Evolutionary conservation across 2,113 vertebrate genomes (phyloP), one percentile per base, ranked within the genome.

Genomic region (Chitala chitala): DNA sequence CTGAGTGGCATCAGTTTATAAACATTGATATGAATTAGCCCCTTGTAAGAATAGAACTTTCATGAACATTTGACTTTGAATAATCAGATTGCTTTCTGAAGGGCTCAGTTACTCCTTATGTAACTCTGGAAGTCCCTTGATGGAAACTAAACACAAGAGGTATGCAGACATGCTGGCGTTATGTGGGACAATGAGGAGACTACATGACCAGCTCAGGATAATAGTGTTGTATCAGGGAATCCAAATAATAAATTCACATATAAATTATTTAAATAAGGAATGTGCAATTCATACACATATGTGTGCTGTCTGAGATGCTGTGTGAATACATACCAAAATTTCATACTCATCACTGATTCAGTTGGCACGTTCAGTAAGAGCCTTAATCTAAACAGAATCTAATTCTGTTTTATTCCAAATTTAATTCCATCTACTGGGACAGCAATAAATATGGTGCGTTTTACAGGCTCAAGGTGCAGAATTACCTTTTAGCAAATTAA

Each of bases 31-130:
- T 53, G 71, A 78, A 73, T 71, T 69, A 72, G 42, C 0, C 58
- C 78, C 61, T n/a, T 31, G 81, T 85, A n/a, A n/a, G 87, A 84
- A 87, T 88, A 85, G 81, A 81, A 83, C 81, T 81, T 84, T 84
- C 75, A 78, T 80, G 72, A 87, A 89, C 84, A 83, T 84, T 85
- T 89, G 85, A 83, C 83, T 84, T 77, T 77, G 80, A 82, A 84
- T 84, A 87, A 89, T 87, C 78, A 85, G 85, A 88, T 87, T 80
- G 86, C 74, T 56, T 79, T 75, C 71, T 63, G 6, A 50, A 77
- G 78, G 81, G 80, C 12, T 83, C 69, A 82, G 80, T 77, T n/a
- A n/a, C n/a, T n/a, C n/a, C n/a, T n/a, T n/a, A n/a, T n/a, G n/a
- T n/a, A n/a, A n/a, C n/a, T n/a, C n/a, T n/a, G n/a, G n/a, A n/a